Evolutionary conservation across 2,797 vertebrate genomes (phyloP).

Genomic region (Rhynchonycteris naso): DNA sequence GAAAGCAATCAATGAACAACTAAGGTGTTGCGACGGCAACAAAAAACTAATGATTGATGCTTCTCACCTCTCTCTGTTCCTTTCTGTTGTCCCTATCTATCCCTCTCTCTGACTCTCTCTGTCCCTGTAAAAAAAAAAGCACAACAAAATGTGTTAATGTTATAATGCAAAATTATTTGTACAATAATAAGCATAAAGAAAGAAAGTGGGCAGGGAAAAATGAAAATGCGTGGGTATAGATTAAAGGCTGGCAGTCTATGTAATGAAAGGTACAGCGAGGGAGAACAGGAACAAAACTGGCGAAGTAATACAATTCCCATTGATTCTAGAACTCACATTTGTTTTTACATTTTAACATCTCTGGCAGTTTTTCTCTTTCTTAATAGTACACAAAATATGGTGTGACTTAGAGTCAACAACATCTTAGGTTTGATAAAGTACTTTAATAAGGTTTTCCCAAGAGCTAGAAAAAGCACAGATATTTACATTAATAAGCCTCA

Average conservation of each 20-base stretch:
- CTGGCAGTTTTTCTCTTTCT: not conserved
- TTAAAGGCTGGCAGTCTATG: not conserved
- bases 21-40: no score
- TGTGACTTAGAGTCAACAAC: not conserved
- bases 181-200: not conserved
- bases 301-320: not conserved
- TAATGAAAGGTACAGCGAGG: not conserved
- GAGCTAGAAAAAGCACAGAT: not conserved
- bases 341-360: not conserved
- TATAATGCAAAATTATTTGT: not conserved
- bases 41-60: no score
- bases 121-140: no score
- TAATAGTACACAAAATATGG: not conserved
- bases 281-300: not conserved
- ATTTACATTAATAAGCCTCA: not conserved
- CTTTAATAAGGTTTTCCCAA: constrained; percentile 23
- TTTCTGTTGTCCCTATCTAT: no score
- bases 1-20: no score
- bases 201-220: not conserved
- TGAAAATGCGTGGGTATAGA: not conserved
- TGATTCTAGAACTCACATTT: not conserved
- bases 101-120: no score
- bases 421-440: constrained; percentile 33
- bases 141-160: not conserved
- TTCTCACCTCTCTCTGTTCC: no score